These are phyloP conservation scores for Lamproptera curius DNA, from an alignment of 2,888 invertebrate species.

Conservation along the genomic window DNA sequence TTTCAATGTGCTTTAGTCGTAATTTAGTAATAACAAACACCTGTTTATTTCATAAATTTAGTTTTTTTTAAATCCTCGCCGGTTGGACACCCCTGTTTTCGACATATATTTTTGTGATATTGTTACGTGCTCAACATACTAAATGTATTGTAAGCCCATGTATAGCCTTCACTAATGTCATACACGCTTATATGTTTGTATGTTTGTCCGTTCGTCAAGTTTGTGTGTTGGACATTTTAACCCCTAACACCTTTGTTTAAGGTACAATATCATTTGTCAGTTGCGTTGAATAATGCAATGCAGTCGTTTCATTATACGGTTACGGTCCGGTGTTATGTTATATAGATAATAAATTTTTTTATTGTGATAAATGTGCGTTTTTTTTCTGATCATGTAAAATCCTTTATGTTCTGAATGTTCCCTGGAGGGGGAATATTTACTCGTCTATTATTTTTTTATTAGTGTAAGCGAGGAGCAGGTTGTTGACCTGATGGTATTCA, in stretches of 20 bases:
- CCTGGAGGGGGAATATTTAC: neutral
- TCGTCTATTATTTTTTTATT: no score
- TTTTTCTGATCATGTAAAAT: neutral
- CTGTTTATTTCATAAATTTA: neutral
- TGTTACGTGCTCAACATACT: slow-evolving; percentile 9
- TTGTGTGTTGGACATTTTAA: neutral
- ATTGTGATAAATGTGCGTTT: slow-evolving; percentile 53
- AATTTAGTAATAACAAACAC: neutral
- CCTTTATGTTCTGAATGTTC: neutral
- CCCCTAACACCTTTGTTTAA: neutral
- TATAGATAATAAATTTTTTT: slow-evolving; percentile 74
- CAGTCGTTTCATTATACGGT: slow-evolving; percentile 61
- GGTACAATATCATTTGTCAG: slow-evolving; percentile 8
- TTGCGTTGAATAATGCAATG: slow-evolving; percentile 47
- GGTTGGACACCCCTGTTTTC: neutral
- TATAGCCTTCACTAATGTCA: neutral
- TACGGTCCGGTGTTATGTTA: slow-evolving; percentile 74
- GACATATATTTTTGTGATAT: slow-evolving; percentile 8
- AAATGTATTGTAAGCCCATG: neutral
- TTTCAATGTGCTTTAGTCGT: neutral
- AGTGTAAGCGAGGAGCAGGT: no score
- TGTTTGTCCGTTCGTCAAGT: neutral
- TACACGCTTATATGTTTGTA: neutral
- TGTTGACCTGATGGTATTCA: no score
- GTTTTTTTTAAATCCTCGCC: neutral